phyloP scores from a whole-genome alignment of 2,797 vertebrate genomes.

The Odontamblyopus rebecca region DNA sequence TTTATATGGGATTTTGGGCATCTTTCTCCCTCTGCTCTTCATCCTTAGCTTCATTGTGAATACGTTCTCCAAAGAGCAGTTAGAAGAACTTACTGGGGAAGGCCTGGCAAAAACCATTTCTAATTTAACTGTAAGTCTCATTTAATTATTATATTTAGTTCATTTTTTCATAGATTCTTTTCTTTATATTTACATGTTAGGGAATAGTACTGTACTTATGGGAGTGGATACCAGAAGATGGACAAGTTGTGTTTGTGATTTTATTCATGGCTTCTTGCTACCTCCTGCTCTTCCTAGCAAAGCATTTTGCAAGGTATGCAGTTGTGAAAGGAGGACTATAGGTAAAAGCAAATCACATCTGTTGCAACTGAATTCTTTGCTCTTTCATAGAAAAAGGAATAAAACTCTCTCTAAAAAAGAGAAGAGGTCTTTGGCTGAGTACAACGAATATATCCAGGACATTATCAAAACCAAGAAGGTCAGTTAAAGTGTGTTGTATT shows the following conservation, averaged over 20 bases:
- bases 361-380: not conserved
- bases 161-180: not conserved
- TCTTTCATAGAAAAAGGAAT: conserved; percentile 60
- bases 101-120: conserved; percentile 50
- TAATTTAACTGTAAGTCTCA: conserved; percentile 55
- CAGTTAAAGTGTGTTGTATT: conserved; percentile 3
- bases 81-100: conserved; percentile 72
- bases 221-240: conserved; percentile 82
- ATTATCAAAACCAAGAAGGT: conserved; percentile 81
- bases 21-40: conserved; percentile 74
- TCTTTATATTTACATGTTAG: conserved; percentile 47
- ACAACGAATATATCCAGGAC: conserved; percentile 74
- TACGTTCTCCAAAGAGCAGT: conserved; percentile 67
- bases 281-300: conserved; percentile 74
- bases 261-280: conserved; percentile 73
- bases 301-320: conserved; percentile 74
- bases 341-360: not conserved
- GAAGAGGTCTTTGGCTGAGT: conserved; percentile 73
- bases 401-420: conserved; percentile 79
- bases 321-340: not conserved
- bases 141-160: not conserved
- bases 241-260: conserved; percentile 75
- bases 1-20: conserved; percentile 68
- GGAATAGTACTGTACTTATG: conserved; percentile 72
- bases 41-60: conserved; percentile 76